phyloP scores from a whole-genome alignment of 2,113 vertebrate species.

The Ameiurus melas region DNA sequence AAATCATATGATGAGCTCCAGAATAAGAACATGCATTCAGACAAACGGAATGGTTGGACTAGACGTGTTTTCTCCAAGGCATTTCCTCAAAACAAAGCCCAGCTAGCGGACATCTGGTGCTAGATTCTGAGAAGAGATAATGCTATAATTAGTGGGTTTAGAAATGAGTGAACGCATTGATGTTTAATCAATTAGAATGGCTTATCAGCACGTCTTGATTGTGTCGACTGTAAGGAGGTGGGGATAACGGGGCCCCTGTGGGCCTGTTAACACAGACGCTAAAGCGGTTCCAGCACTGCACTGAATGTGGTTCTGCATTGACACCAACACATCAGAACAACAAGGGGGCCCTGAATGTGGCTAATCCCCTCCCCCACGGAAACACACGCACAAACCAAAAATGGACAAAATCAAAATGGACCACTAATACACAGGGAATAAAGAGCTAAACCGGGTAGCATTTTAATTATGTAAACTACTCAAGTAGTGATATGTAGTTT shows the following conservation, averaged over 20 bases:
- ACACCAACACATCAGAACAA: not conserved
- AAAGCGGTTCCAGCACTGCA: conserved; percentile 4
- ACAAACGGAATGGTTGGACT: not conserved
- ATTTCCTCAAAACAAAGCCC: not conserved
- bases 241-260: conserved; percentile 40
- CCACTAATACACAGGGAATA: not conserved
- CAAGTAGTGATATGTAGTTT: not conserved
- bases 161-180: conserved; percentile 45
- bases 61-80: not conserved
- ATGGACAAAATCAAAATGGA: not conserved
- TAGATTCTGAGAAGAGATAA: conserved; percentile 22
- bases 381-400: not conserved
- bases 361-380: conserved; percentile 24
- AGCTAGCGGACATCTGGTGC: conserved; percentile 39
- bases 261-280: conserved; percentile 43
- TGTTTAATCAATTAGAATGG: conserved; percentile 58
- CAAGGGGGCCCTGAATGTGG: conserved; percentile 1
- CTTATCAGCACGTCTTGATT: conserved; percentile 56
- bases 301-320: conserved; percentile 24
- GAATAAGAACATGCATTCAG: conserved; percentile 2
- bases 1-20: not conserved
- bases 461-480: conserved; percentile 5
- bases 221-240: conserved; percentile 49
- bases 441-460: not conserved
- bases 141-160: conserved; percentile 52